Conservation (phyloP, 2,797 vertebrate species). For the Enteromius argenteus region DNA sequence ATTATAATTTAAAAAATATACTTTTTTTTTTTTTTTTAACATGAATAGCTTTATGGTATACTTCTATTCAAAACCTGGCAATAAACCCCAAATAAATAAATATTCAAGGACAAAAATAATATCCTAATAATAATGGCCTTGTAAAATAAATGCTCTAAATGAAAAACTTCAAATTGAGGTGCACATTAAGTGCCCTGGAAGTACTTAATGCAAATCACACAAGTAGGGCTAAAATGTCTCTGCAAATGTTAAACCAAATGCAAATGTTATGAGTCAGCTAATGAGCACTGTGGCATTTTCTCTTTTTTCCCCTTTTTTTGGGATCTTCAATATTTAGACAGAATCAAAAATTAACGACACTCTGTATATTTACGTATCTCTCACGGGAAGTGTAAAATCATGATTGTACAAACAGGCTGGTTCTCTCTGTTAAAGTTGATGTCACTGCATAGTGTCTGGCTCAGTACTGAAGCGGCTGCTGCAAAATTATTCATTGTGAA, state of each 20-base stretch:
- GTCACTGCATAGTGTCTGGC: neutral
- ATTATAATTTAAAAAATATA: neutral
- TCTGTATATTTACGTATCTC: neutral
- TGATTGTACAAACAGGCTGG: neutral
- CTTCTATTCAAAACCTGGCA: neutral
- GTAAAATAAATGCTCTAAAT: neutral
- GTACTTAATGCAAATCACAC: neutral
- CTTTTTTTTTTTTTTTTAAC: neutral
- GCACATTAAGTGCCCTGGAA: neutral
- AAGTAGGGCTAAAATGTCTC: neutral
- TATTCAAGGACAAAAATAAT: neutral
- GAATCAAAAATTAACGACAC: neutral
- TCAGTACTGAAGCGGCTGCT: neutral
- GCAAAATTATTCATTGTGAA: slow-evolving; percentile 67
- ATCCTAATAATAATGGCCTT: neutral
- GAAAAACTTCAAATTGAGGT: neutral
- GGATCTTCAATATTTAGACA: neutral
- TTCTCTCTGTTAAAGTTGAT: slow-evolving; percentile 24
- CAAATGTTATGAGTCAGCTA: neutral
- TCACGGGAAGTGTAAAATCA: neutral
- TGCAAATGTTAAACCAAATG: neutral
- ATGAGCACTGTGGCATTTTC: neutral
- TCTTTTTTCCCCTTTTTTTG: neutral
- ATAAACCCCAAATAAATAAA: neutral
- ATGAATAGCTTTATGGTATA: neutral